Conservation (phyloP, 2,888 invertebrate genomes). For the Sthenelais limicola region DNA sequence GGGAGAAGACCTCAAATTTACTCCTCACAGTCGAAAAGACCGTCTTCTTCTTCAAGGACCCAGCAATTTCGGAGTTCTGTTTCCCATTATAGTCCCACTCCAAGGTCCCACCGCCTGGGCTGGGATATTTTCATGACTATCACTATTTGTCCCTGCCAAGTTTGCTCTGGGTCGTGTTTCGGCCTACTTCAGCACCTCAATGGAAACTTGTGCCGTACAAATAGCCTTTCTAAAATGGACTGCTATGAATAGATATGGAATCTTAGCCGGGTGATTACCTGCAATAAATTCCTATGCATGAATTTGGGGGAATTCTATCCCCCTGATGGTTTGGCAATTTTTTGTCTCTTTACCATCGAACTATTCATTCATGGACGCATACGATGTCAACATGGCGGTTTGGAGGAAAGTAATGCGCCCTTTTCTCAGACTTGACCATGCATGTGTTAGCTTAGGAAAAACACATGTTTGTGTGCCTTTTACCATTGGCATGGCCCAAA, state of each 20-base stretch:
- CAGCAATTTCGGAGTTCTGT: not conserved
- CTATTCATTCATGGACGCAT: constrained; percentile 31
- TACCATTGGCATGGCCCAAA: no score
- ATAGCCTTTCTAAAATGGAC: constrained; percentile 16
- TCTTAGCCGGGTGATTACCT: not conserved
- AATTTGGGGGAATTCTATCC: constrained; percentile 6
- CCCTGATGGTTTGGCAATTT: not conserved
- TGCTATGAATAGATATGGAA: not conserved
- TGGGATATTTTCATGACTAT: constrained; percentile 15
- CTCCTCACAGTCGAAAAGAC: not conserved
- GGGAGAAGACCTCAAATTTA: constrained; percentile 16
- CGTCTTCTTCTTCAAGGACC: not conserved
- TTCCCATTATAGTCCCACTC: not conserved
- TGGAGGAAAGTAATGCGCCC: not conserved
- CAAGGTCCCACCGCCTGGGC: constrained; percentile 2
- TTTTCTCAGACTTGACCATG: not conserved
- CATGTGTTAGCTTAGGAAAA: not conserved
- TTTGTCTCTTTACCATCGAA: not conserved
- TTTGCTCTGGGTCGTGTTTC: constrained; percentile 14
- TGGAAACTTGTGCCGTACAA: constrained; percentile 24
- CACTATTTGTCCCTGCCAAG: constrained; percentile 19
- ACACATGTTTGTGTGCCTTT: no score
- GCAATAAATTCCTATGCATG: constrained; percentile 33
- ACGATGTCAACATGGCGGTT: constrained; percentile 2
- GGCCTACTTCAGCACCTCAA: constrained; percentile 5